These are phyloP conservation scores for Actenoides hombroni DNA, from an alignment of 2,113 vertebrate species.

Conservation along the genomic window DNA sequence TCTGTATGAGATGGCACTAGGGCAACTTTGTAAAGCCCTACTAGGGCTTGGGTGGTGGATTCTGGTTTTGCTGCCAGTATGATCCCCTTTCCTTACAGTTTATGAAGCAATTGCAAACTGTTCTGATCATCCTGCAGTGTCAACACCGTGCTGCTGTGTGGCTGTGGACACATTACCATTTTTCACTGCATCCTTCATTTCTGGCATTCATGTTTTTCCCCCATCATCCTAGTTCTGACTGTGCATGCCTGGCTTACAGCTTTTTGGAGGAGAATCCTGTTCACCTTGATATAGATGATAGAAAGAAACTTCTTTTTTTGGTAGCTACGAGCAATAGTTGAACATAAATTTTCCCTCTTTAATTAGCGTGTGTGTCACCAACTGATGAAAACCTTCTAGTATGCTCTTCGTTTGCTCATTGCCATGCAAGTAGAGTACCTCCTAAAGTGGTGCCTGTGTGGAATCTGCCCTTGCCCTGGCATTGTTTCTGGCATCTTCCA, in stretches of 20 bases:
- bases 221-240: background rate
- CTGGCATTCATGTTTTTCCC: background rate
- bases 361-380: background rate
- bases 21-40: no score
- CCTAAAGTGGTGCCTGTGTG: background rate
- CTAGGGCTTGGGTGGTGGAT: background rate
- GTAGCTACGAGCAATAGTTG: background rate
- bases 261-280: background rate
- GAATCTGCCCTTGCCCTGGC: background rate
- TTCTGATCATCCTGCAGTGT: background rate
- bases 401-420: background rate
- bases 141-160: background rate
- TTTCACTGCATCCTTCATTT: background rate
- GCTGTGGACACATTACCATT: accelerated
- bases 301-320: background rate
- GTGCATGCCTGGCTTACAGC: background rate
- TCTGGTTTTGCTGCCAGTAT: background rate
- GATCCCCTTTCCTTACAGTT: background rate
- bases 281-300: background rate
- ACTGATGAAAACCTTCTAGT: background rate
- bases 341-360: background rate
- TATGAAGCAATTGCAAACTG: background rate
- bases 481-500: background rate
- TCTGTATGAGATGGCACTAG: background rate
- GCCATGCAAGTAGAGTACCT: background rate